Base-by-base conservation (phyloP, 1,140 invertebrate species). In the Lasioglossum baleicum region DNA sequence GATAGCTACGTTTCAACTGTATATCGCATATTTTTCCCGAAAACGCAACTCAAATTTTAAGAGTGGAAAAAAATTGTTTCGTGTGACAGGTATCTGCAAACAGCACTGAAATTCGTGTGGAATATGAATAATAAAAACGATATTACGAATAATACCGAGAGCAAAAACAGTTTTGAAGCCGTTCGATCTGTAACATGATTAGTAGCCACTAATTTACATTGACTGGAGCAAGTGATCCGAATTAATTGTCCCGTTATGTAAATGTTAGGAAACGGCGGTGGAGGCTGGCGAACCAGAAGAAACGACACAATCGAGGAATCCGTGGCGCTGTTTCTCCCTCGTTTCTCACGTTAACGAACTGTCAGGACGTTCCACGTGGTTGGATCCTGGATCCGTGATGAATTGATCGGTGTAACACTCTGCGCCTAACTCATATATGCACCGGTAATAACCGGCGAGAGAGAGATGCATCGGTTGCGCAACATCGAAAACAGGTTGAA, bases 291-390 rank as follows among this genome's bases (percentile, higher is more conserved):
- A 48, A 48, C 65, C 42, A 44, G 65, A 26, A 51, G 40, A 48
- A 67, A 67, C 20, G 65, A 67, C 11, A 48, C 11, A 26, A 10
- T 4, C 42, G 22, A 22, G 42, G 65, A 48, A 15, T 67, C 48
- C 44, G n/a, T 26, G 20, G n/a, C 4, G 1, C 20, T 5, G 40
- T 65, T 66, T 48, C 64, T 48, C 64, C 40, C 42, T 26, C 7
- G 63, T 80, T 82, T 82, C 81, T 70, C 81, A 82, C 77, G 65
- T 80, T 80, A 80, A 80, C 63, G 44, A 82, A 82, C 76, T 69
- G 70, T 80, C 76, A 66, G 70, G 51, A 69, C 31, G 44, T 80
- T 80, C 81, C 69, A 58, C 53, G 71, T 20, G 69, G 76, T 65
- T 79, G 68, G 26, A n/a, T 22, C 51, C 68, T 67, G 81, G 68